Evolutionary conservation across 2,797 vertebrate genomes (phyloP), one percentile per base, ranked within the genome.

Genomic region (Macropodus opercularis): DNA sequence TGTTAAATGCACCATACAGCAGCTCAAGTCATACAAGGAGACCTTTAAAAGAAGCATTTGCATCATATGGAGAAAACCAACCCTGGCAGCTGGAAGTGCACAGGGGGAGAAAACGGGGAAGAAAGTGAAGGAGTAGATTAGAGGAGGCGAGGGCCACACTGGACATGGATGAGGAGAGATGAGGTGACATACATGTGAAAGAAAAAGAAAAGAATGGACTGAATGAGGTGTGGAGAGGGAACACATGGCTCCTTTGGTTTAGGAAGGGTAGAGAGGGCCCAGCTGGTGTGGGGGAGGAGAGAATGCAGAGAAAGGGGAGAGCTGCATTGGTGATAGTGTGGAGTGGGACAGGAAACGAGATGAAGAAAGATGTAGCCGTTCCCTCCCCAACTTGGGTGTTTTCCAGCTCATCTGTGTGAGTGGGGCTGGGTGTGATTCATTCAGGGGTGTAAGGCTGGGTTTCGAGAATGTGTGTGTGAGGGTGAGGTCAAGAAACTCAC

Each of bases 401-500:
- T 77, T 59, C 62, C 24, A 21, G 40, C 35, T 74, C 60, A 43
- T 69, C 23, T 72, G 47, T 55, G 58, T 26, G 55, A 53, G 48
- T 34, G 59, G 21, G 44, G 57, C 42, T 51, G 36, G 40, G 60
- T 65, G 71, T 46, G 59, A 77, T 40, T 75, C 34, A 68, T 41
- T 69, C 29, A 63, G 40, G 64, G 54, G 22, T 73, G 39, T 19
- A 67, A 51, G 41, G 42, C 49, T 67, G 22, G 5, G 31, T 65
- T 75, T 70, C 44, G 73, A 26, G 27, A 65, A 47, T 56, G 41
- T 65, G 57, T 53, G 60, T 51, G 19, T 63, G 10, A 39, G 47
- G 21, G 62, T 63, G 75, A 58, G 50, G 60, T 65, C 42, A 53
- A 39, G 63, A 63, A 84, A 96, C 95, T 96, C 87, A 96, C 94